Evolutionary conservation across 2,113 vertebrate genomes (phyloP).

Genomic region (Oxyruncus cristatus): DNA sequence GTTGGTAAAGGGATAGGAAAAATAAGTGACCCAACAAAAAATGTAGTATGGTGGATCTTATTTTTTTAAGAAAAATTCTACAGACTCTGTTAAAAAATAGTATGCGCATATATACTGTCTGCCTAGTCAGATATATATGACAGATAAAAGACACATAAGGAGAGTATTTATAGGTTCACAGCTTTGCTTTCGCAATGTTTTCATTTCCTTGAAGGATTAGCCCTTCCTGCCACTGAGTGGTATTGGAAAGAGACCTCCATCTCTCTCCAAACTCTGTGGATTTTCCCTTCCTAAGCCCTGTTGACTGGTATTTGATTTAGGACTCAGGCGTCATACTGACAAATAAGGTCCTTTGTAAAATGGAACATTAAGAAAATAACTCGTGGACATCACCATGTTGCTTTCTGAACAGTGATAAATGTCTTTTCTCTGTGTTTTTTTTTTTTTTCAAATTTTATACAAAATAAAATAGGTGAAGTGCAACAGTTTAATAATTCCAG

Average conservation of each 20-base stretch:
- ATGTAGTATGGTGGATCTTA: background rate
- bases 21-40: background rate
- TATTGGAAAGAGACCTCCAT: background rate
- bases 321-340: background rate
- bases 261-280: background rate
- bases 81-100: background rate
- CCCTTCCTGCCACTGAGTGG: background rate
- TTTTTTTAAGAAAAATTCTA: background rate
- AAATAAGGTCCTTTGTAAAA: conserved; percentile 17
- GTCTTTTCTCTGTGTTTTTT: background rate
- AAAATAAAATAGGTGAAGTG: background rate
- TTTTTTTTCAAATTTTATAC: background rate
- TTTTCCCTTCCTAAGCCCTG: background rate
- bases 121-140: background rate
- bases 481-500: background rate
- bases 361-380: background rate
- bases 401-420: background rate
- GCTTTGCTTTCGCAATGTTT: background rate
- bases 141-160: background rate
- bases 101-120: background rate
- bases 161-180: background rate
- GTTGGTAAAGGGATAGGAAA: background rate
- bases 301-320: background rate
- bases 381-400: background rate
- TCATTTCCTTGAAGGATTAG: background rate